phyloP scores from a whole-genome alignment of 2,113 vertebrate genomes.

The Crotalus viridis region DNA sequence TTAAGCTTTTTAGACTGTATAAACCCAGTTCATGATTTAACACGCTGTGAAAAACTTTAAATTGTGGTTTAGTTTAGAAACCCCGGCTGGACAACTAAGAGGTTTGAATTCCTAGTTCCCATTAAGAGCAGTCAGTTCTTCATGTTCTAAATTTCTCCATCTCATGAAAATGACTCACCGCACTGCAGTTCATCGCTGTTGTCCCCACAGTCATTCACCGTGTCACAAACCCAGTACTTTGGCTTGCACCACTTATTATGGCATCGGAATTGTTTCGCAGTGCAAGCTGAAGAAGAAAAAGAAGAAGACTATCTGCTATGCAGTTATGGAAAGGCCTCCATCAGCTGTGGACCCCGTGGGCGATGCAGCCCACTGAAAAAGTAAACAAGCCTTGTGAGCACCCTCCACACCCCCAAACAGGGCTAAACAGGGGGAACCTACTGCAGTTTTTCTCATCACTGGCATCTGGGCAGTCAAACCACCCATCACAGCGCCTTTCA shows the following conservation, averaged over 20 bases:
- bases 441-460: slow-evolving; percentile 84
- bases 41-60: background rate
- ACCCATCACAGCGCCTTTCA: slow-evolving; percentile 83
- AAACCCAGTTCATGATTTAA: background rate
- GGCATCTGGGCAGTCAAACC: slow-evolving; percentile 87
- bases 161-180: slow-evolving; percentile 65
- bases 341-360: background rate
- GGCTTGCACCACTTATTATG: slow-evolving; percentile 85
- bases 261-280: slow-evolving; percentile 72
- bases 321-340: background rate
- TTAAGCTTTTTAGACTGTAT: background rate
- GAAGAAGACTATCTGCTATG: too few species aligned
- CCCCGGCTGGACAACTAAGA: background rate
- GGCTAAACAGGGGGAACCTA: slow-evolving; percentile 60
- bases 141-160: background rate
- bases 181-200: slow-evolving; percentile 83
- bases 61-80: background rate
- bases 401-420: background rate
- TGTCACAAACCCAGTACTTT: slow-evolving; percentile 86
- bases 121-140: background rate
- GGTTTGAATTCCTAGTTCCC: background rate
- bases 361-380: background rate
- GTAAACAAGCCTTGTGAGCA: background rate
- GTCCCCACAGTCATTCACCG: slow-evolving; percentile 87
- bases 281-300: slow-evolving; percentile 62